Base-by-base conservation (phyloP, 2,888 invertebrate genomes). In the Dione vanillae region DNA sequence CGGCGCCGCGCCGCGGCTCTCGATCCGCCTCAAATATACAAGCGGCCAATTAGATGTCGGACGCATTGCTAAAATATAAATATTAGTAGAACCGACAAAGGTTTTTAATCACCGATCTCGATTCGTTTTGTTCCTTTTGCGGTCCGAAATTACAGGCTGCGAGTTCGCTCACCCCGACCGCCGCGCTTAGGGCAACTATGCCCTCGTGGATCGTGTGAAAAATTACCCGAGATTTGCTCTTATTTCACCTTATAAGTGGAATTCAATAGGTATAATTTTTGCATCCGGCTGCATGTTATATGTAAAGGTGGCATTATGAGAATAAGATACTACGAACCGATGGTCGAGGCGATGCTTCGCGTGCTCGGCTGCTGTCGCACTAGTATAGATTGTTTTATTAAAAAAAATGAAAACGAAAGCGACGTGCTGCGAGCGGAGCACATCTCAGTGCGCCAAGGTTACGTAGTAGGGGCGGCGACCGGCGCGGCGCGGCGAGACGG, bases 71-170 rank as follows among this genome's bases (percentile, higher is more conserved):
- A 92, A 91, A 92, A 93, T 93, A 93, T 93, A 92, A 93, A 93
- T 93, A 93, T 93, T 93, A 93, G 93, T 93, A 93, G 92, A 92
- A 91, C 93, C 93, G 93, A 92, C 93, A 93, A 93, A 93, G 92
- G 92, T 91, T 92, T 92, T 92, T 92, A 92, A 93, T 93, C 93
- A 92, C 91, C 89, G 86, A 93, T 93, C 91, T 85, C 85, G 84
- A 86, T 88, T 84, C 85, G 84, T 91, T 87, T 91, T 92, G 85
- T 83, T 91, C 91, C 85, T 93, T 93, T 93, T 93, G 93, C 93
- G 93, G 93, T 93, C 92, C 92, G 82, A 92, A 93, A 92, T 92
- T 92, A 90, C 92, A 90, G 92, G 87, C 89, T 89, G 89, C 83
- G 87, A 87, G 93, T 90, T 92, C 93, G 91, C 85, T 92, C 86